phyloP scores from a whole-genome alignment of 2,113 vertebrate genomes.

The Abramis brama region DNA sequence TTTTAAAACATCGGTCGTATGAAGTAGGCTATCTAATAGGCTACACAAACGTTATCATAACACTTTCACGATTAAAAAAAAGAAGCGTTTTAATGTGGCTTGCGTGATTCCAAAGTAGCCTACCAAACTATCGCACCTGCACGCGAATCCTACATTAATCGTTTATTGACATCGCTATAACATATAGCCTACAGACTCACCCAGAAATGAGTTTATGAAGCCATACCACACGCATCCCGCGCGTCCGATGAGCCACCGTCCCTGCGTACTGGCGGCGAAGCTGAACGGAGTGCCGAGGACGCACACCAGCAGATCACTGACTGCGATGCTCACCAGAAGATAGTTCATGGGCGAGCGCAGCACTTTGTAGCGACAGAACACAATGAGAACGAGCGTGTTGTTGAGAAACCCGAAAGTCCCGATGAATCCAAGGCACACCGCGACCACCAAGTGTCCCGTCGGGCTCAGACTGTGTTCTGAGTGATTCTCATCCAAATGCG shows the following conservation, averaged over 20 bases:
- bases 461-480: conserved; percentile 64
- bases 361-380: conserved; percentile 77
- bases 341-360: conserved; percentile 83
- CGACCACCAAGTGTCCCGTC: conserved; percentile 77
- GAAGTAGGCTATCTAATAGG: background rate
- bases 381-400: conserved; percentile 74
- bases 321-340: conserved; percentile 79
- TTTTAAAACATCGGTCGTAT: background rate
- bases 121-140: background rate
- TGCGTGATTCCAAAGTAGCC: background rate
- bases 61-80: background rate
- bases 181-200: conserved; percentile 67
- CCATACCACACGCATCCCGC: conserved; percentile 83
- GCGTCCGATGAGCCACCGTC: conserved; percentile 79
- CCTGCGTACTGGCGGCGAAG: conserved; percentile 79
- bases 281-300: conserved; percentile 77
- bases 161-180: background rate
- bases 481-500: conserved; percentile 54
- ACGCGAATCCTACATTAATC: background rate
- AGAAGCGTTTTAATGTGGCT: background rate
- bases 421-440: conserved; percentile 77
- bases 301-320: conserved; percentile 81
- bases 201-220: conserved; percentile 79
- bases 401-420: conserved; percentile 75
- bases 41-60: background rate